Evolutionary conservation across 1,140 invertebrate genomes (phyloP), one percentile per base, ranked within the genome.

Genomic region (Brachionus calyciflorus): DNA sequence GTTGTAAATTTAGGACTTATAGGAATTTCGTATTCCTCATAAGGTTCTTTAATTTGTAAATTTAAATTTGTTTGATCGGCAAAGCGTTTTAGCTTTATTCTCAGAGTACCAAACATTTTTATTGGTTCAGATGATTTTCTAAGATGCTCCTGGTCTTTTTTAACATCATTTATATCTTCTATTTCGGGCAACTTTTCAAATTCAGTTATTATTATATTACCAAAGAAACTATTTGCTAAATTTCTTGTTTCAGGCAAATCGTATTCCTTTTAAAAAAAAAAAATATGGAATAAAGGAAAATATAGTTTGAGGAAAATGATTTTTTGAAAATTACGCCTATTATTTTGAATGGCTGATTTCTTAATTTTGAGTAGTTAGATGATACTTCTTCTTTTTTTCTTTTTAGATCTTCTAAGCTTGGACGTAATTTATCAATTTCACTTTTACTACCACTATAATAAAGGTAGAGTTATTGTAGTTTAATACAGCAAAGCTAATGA

Each of bases 51-150:
- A 19, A 9, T 0, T 6, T 26, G 21, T 55, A 33, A 14, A 4
- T 73, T 41, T 12, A 60, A 37, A 41, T 73, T 49, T 21, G 9
- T 33, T 41, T 73, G 69, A 21, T 73, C 69, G 19, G 40, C 51
- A n/a, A 73, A 41, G 4, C 69, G 46, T 24, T 51, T 73, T 3
- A 73, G 46, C 19, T 55, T 73, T 49, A 73, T 41, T 51, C 69
- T 73, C n/a, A 73, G 24, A 5, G 69, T 73, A 30, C 69, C 69
- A 41, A 73, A 73, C 69, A 73, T 73, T 19, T 33, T 26, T 9
- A 51, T 41, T 73, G 30, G 21, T 12, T 65, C 60, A 3, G 30
- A 44, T 44, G 40, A 44, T 65, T 44, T 19, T 3, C 24, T 37
- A 14, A 21, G 17, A 12, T 51, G n/a, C n/a, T n/a, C n/a, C n/a